Evolutionary conservation across 2,888 invertebrate genomes (phyloP).

Genomic region (Agelastica alni): DNA sequence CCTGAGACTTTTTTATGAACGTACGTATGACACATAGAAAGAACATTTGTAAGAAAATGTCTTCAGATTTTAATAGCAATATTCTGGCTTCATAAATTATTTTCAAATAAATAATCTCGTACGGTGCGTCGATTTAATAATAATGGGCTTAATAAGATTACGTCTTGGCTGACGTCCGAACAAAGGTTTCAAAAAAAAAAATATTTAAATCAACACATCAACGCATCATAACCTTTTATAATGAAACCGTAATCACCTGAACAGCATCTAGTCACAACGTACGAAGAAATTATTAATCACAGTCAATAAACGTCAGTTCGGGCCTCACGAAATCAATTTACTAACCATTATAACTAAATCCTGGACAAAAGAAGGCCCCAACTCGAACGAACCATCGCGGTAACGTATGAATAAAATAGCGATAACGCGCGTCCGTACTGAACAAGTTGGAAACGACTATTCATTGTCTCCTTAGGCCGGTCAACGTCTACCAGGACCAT

Average conservation of each 20-base stretch:
- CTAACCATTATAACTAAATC: slow-evolving; percentile 53
- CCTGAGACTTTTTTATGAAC: no score
- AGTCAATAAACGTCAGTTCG: slow-evolving; percentile 35
- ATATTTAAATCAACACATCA: slow-evolving; percentile 28
- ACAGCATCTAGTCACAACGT: slow-evolving; percentile 38
- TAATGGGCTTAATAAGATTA: slow-evolving; percentile 36
- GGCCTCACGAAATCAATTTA: slow-evolving; percentile 42
- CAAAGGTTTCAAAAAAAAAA: slow-evolving; percentile 31
- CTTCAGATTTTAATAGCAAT: slow-evolving; percentile 9
- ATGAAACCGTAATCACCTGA: slow-evolving; percentile 42
- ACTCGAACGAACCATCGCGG: not conserved
- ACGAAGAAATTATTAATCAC: slow-evolving; percentile 43
- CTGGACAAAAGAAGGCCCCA: slow-evolving; percentile 38
- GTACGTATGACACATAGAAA: not conserved
- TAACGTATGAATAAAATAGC: slow-evolving; percentile 54
- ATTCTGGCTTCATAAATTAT: slow-evolving; percentile 21
- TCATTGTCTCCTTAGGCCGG: slow-evolving; percentile 52
- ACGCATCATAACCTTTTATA: slow-evolving; percentile 38
- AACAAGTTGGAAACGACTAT: slow-evolving; percentile 40
- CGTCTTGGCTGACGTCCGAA: slow-evolving; percentile 27
- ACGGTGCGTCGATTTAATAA: slow-evolving; percentile 24
- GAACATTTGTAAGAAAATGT: slow-evolving; percentile 23
- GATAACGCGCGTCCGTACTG: slow-evolving; percentile 47
- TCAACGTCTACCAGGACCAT: slow-evolving; percentile 49
- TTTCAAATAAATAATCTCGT: slow-evolving; percentile 15